These are phyloP conservation scores for Pelmatolapia mariae DNA, from an alignment of 2,113 vertebrate species.

Conservation along the genomic window DNA sequence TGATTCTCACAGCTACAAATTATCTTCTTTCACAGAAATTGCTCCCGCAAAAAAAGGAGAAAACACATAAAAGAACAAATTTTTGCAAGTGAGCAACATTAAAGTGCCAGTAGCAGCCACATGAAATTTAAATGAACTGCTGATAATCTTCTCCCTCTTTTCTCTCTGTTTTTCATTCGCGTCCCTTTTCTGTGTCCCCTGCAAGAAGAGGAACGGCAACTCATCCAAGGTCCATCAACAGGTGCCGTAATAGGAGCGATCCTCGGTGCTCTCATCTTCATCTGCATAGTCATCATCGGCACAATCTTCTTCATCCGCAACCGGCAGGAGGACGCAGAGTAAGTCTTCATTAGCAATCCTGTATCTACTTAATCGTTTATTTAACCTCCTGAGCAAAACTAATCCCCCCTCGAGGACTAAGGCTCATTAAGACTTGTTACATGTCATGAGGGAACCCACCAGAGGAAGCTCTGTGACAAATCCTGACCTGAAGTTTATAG, in stretches of 20 bases:
- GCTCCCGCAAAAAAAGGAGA: neutral
- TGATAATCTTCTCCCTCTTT: neutral
- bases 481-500: conserved; percentile 13
- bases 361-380: neutral
- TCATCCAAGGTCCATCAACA: conserved; percentile 41
- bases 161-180: neutral
- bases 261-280: conserved; percentile 69
- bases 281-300: conserved; percentile 62
- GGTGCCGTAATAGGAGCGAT: conserved; percentile 79
- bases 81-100: neutral
- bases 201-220: conserved; percentile 53
- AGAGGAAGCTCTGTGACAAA: neutral
- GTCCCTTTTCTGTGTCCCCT: neutral
- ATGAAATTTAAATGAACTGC: neutral
- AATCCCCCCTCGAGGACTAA: neutral
- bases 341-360: conserved; percentile 49
- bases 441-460: neutral
- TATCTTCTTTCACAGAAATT: neutral
- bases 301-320: conserved; percentile 71
- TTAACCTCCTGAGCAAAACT: conserved; percentile 2
- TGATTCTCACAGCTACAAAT: neutral
- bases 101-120: neutral
- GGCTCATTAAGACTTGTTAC: conserved; percentile 34
- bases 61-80: conserved; percentile 5
- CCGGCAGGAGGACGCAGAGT: conserved; percentile 69